Evolutionary conservation across 2,797 vertebrate genomes (phyloP).

Genomic region (Prunella strophiata): DNA sequence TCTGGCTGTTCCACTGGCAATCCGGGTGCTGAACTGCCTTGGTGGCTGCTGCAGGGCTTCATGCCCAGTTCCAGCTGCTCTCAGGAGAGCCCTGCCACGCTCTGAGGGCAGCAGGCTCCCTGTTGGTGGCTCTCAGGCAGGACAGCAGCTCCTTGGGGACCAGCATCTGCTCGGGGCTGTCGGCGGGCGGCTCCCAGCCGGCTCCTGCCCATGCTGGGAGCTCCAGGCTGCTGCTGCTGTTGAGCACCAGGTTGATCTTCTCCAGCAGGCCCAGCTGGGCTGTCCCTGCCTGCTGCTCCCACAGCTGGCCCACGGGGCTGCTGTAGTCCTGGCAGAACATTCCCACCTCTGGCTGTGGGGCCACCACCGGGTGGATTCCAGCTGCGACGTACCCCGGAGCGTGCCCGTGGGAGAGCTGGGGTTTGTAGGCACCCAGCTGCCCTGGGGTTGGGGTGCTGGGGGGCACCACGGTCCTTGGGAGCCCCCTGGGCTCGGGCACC

Average conservation of each 20-base stretch:
- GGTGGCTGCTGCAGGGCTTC: background rate
- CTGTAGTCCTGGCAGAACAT: slow-evolving; percentile 21
- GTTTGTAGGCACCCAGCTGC: slow-evolving; percentile 78
- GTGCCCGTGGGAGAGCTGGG: slow-evolving; percentile 68
- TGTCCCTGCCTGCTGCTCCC: background rate
- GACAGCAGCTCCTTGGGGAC: slow-evolving; percentile 69
- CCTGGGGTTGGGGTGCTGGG: rapidly evolving
- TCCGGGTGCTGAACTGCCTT: rapidly evolving
- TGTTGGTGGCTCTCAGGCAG: slow-evolving; percentile 56
- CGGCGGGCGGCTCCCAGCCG: background rate
- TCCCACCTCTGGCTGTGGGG: background rate
- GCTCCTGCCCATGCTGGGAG: background rate
- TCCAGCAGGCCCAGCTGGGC: slow-evolving; percentile 37
- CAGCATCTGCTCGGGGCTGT: slow-evolving; percentile 65
- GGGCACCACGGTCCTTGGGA: rapidly evolving
- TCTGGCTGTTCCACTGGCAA: background rate
- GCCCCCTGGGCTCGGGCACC: background rate
- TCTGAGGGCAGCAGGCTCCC: slow-evolving; percentile 78
- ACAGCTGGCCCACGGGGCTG: background rate
- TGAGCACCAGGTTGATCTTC: slow-evolving; percentile 69
- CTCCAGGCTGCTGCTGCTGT: slow-evolving; percentile 30
- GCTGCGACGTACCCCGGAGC: background rate
- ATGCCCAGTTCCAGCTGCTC: background rate
- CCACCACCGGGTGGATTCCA: background rate
- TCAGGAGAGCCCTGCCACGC: background rate